Evolutionary conservation across 2,888 invertebrate genomes (phyloP), one percentile per base, ranked within the genome.

Genomic region (Molorchus minor): DNA sequence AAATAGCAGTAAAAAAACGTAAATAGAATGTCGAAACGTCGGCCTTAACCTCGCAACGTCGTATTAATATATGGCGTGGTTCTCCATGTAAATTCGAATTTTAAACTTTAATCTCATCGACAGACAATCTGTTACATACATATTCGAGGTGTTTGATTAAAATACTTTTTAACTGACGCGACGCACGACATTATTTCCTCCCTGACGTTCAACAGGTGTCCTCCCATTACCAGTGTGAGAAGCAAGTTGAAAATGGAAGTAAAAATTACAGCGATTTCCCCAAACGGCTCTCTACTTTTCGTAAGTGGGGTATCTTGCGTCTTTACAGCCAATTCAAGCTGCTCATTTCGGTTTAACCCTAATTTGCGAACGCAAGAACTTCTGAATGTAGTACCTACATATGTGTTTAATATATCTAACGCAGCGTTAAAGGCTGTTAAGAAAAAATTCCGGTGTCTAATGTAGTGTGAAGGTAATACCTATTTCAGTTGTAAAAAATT

Each of bases 241-340:
- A 57, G 40, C 45, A 45, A 45, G 61, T 43, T 56, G 55, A 58
- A 60, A 65, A 60, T 60, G 62, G 56, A 56, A 60, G 62, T 62
- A 62, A 47, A 65, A 65, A 65, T 65, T 60, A 57, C 57, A 47
- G 58, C 57, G 47, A 60, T 65, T 65, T 65, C 55, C 62, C 21
- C 13, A 44, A 53, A 33, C 25, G 53, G 25, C 43, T 16, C 43
- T 33, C 33, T 35, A 15, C 49, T 36, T 38, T 49, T 25, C n/a
- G n/a, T n/a, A n/a, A n/a, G n/a, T 19, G 35, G 20, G n/a, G 25
- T 49, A 36, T 38, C 38, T 20, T 35, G 47, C 47, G 36, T 38
- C 49, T 49, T 49, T 49, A 49, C 49, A 49, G 38, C 49, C 49
- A 49, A 49, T 49, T 49, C 25, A 38, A 38, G 29, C 49, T 38